phyloP scores from a whole-genome alignment of 2,113 vertebrate species.

The Canis aureus region DNA sequence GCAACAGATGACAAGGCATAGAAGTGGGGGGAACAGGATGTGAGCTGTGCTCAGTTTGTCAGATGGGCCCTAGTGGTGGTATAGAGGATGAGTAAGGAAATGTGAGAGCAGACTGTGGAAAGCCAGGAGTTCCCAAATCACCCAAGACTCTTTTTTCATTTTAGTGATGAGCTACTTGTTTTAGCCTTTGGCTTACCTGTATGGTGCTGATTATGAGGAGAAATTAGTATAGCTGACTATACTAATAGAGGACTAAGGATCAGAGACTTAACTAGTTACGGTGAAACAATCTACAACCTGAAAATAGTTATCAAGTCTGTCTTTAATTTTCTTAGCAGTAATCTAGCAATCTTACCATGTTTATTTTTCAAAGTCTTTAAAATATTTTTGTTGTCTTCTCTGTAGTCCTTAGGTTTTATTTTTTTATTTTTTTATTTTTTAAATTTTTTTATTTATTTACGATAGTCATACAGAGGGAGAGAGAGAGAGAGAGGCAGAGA shows the following conservation, averaged over 20 bases:
- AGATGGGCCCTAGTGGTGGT: not conserved
- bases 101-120: not conserved
- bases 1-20: not conserved
- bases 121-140: not conserved
- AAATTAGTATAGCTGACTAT: not conserved
- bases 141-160: not conserved
- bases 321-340: not conserved
- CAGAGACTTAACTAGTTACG: not conserved
- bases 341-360: not conserved
- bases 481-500: too few relatives aligned
- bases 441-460: too few relatives aligned
- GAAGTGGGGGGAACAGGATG: fast-evolving
- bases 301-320: not conserved
- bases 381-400: not conserved
- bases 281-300: not conserved
- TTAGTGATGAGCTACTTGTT: not conserved
- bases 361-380: slow-evolving; percentile 9
- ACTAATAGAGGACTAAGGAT: not conserved
- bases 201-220: not conserved
- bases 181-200: not conserved
- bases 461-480: too few relatives aligned
- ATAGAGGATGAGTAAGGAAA: not conserved
- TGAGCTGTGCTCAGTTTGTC: not conserved
- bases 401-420: not conserved
- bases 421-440: too few relatives aligned